Base-by-base conservation (phyloP, 2,888 invertebrate species). In the Sericinus montela region DNA sequence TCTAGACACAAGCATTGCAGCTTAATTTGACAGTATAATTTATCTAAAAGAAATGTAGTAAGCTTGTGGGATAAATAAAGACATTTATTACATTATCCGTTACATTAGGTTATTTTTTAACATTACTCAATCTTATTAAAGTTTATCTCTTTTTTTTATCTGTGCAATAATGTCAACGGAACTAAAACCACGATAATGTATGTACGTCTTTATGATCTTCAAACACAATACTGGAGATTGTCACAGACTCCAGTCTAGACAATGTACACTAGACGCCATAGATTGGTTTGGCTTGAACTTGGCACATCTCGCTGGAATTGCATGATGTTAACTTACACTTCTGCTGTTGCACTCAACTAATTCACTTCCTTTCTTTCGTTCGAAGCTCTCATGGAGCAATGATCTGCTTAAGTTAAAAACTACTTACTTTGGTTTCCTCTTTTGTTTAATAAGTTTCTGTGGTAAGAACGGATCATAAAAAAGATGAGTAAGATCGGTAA, bases 171-270 rank as follows among this genome's bases (percentile, higher is more conserved):
- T 5, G 19, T 19, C 19, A 25, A 11, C 15, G 34, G 11, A 34
- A 23, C 45, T 37, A 50, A 29, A 48, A 15, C 42, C 14, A 37
- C 35, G 19, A n/a, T 48, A 48, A 48, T 52, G 49, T 28, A 37
- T 38, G 39, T 48, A 25, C 39, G 41, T 52, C 36, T 55, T 54
- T 51, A 51, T 45, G 51, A 50, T 53, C 51, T 63, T 64, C 72
- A 71, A 67, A 66, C 62, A 66, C 68, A 59, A 63, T 40, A 49
- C 54, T 56, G 34, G 47, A 42, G 46, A 68, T 65, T 63, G 59
- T 65, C 69, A 65, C 59, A 72, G 64, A 71, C 66, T 57, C 55
- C 43, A 52, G 72, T 72, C 72, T 72, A 72, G 72, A 72, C 72
- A 60, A 48, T 54, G 59, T 63, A 55, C 52, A 57, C 57, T 43